Conservation (phyloP, 2,888 invertebrate species). For the Philonicus albiceps region DNA sequence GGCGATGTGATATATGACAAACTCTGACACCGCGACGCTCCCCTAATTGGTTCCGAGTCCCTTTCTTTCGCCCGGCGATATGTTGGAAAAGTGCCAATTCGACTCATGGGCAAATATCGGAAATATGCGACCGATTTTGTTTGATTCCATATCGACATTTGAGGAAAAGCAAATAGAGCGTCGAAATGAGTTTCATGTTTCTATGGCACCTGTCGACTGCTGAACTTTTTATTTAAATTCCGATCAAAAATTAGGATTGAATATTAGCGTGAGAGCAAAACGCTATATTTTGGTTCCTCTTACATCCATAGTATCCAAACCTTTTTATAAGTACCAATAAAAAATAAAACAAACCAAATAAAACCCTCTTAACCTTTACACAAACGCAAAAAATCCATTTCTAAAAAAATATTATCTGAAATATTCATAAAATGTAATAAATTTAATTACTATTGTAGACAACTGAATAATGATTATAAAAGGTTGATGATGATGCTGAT, state of each 20-base stretch:
- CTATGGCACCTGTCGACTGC: neutral
- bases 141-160: neutral
- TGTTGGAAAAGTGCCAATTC: neutral
- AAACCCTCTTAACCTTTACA: too few relatives aligned
- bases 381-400: too few relatives aligned
- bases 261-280: neutral
- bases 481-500: too few relatives aligned
- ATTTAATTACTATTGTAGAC: too few relatives aligned
- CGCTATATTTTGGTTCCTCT: neutral
- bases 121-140: neutral
- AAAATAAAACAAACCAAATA: too few relatives aligned
- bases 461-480: too few relatives aligned
- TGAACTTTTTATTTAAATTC: neutral
- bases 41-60: neutral
- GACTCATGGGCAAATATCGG: neutral
- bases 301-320: too few relatives aligned
- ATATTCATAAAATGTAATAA: too few relatives aligned
- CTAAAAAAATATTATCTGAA: too few relatives aligned
- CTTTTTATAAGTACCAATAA: too few relatives aligned
- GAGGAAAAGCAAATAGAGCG: neutral
- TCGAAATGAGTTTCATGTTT: neutral
- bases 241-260: neutral
- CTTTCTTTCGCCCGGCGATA: neutral
- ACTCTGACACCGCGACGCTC: neutral
- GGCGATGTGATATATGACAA: neutral